These are phyloP conservation scores for Phrynocephalus versicolor DNA, from an alignment of 2,113 vertebrate genomes.

Conservation along the genomic window DNA sequence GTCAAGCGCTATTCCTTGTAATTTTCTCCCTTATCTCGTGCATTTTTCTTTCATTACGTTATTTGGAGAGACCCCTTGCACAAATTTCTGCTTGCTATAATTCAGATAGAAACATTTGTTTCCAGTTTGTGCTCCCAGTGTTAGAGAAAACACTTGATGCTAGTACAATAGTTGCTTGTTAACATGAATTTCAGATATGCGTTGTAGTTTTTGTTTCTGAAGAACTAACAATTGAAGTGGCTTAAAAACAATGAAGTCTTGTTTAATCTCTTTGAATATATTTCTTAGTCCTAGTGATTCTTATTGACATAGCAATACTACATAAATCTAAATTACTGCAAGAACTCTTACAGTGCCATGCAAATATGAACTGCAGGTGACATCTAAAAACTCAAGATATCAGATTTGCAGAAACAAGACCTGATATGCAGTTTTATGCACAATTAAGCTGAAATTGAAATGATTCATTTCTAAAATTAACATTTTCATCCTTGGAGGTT, in stretches of 20 bases:
- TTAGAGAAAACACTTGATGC: neutral
- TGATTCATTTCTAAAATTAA: conserved; percentile 32
- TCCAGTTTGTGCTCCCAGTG: neutral
- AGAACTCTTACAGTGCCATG: neutral
- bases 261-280: conserved; percentile 10
- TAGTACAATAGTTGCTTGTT: neutral
- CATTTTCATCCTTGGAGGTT: conserved; percentile 16
- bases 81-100: neutral
- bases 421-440: neutral
- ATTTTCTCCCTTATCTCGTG: neutral
- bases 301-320: conserved; percentile 28
- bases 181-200: neutral
- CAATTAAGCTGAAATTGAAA: neutral
- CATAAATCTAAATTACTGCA: conserved; percentile 11
- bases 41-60: no score
- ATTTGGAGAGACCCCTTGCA: neutral
- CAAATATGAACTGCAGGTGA: neutral
- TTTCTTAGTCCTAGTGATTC: conserved; percentile 34
- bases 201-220: neutral
- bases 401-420: neutral
- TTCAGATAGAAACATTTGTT: neutral
- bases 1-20: neutral
- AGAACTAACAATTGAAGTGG: neutral
- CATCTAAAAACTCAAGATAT: neutral
- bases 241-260: conserved; percentile 8